Evolutionary conservation across 2,888 invertebrate genomes (phyloP).

Genomic region (Nephrocerus scutellatus): DNA sequence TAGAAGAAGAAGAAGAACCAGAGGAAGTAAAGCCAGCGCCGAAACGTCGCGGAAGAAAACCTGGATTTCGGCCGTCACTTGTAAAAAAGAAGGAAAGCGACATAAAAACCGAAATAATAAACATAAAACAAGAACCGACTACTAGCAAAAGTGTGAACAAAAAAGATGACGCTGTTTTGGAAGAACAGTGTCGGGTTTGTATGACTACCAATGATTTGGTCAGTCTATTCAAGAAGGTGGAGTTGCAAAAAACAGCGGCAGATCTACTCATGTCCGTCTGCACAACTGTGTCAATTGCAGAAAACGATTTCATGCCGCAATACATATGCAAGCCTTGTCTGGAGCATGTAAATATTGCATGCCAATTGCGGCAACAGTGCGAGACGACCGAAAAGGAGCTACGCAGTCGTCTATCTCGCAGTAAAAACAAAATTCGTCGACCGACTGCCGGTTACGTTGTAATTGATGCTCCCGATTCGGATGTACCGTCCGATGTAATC

Average conservation of each 20-base stretch:
- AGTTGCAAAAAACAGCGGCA: slow-evolving; percentile 39
- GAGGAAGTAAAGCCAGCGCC: slow-evolving; percentile 6
- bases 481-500: slow-evolving; percentile 37
- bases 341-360: slow-evolving; percentile 43
- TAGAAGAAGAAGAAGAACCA: slow-evolving; percentile 6
- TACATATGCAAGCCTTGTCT: slow-evolving; percentile 44
- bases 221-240: slow-evolving; percentile 38
- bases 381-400: slow-evolving; percentile 44
- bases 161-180: slow-evolving; percentile 33
- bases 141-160: slow-evolving; percentile 21
- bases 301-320: slow-evolving; percentile 47
- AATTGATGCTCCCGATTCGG: slow-evolving; percentile 42
- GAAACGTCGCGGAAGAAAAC: slow-evolving; percentile 16
- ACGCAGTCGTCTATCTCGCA: slow-evolving; percentile 43
- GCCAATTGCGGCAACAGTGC: slow-evolving; percentile 41
- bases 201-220: slow-evolving; percentile 35
- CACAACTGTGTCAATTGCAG: slow-evolving; percentile 41
- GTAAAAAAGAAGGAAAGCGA: slow-evolving; percentile 4
- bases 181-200: slow-evolving; percentile 45
- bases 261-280: slow-evolving; percentile 46
- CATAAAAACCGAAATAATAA: slow-evolving; percentile 16
- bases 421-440: slow-evolving; percentile 42
- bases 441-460: slow-evolving; percentile 44
- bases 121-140: slow-evolving; percentile 9
- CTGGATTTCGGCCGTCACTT: slow-evolving; percentile 13